phyloP scores from a whole-genome alignment of 2,113 vertebrate species.

The Melanerpes aurifrons region DNA sequence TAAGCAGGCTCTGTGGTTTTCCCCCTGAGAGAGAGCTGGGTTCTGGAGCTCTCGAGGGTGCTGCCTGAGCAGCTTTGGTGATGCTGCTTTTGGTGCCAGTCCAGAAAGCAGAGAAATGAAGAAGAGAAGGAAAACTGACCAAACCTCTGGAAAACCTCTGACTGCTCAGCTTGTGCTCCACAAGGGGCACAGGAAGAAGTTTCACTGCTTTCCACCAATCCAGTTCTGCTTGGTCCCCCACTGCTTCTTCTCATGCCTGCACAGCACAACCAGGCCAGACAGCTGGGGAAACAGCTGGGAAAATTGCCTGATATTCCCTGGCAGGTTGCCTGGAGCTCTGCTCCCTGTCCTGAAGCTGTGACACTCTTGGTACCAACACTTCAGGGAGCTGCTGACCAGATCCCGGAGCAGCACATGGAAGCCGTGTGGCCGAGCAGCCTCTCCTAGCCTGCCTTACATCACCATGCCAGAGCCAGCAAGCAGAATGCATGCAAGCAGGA shows the following conservation, averaged over 20 bases:
- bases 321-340: neutral
- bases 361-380: neutral
- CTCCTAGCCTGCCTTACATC: neutral
- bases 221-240: neutral
- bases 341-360: neutral
- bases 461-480: neutral
- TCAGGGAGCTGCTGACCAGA: neutral
- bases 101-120: neutral
- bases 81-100: neutral
- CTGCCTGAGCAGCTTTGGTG: neutral
- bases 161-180: neutral
- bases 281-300: neutral
- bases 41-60: neutral
- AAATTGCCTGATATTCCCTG: rapidly evolving
- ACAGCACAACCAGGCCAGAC: neutral
- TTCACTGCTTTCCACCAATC: neutral
- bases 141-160: neutral
- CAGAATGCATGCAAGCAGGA: neutral
- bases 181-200: neutral
- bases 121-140: neutral
- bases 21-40: neutral
- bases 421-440: rapidly evolving
- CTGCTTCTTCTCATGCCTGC: neutral
- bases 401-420: neutral
- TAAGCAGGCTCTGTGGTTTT: neutral